Base-by-base conservation (phyloP, 2,888 invertebrate species). In the Plagiodera versicolora region DNA sequence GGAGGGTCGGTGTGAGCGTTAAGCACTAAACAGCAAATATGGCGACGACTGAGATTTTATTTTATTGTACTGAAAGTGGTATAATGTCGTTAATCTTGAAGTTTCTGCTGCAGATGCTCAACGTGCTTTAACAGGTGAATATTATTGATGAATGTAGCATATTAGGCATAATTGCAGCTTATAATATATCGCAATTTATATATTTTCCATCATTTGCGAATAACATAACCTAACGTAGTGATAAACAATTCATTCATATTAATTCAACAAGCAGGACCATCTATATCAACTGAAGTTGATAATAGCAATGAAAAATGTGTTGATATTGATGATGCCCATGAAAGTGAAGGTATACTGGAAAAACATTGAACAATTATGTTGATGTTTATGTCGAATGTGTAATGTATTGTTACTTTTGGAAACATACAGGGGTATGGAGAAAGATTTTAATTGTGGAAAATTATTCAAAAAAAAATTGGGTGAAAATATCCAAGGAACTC, bases 391-490 rank as follows among this genome's bases (percentile, higher is more conserved):
- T 53, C 35, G 10, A 44, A n/a, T 53, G 44, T 44, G 20, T 53
- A 20, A 52, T 11, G 32, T 32, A 32, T 11, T 32, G 10, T 11
- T 32, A 19, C 19, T 57, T 32, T 17, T 57, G 14, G 57, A 57
- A 30, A 46, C 57, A 1, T 57, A 57, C 17, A 57, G 51, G 17
- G 11, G 17, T n/a, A 44, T 51, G 19, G 51, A 57, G 46, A 24
- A 50, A 46, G 24, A 50, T 1, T 50, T 45, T 28, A 18, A 6
- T 19, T 35, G 45, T 51, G 55, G 20, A 50, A 39, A 44, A 28
- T 18, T n/a, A 45, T 46, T 8, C 49, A 55, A 54, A 50, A 52
- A 44, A 50, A 59, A 45, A 39, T 17, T 59, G 53, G 54, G 28
- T 49, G 19, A 19, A 44, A 17, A 54, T 54, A 19, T n/a, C 54